A percentile compares a stretch with the other conserved stretches of the same genome.
Evolutionary conservation across 1,140 invertebrate genomes (phyloP).

Genomic region (Ganaspis sp.): DNA sequence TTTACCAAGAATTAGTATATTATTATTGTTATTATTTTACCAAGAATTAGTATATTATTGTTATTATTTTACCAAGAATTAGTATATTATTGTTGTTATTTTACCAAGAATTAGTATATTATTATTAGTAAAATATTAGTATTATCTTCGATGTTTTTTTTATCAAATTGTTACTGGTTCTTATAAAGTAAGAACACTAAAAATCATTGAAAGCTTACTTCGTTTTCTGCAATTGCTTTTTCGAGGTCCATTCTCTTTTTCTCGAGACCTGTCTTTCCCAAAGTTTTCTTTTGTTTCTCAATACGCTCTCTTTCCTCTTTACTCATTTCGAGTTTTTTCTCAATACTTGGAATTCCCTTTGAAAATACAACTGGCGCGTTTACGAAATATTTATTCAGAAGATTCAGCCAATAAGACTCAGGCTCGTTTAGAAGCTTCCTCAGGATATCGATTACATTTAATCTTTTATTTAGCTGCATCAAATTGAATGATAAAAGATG

Average conservation of each 20-base stretch:
- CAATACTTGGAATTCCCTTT: constrained; percentile 78
- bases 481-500: constrained; percentile 39
- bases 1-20: too few relatives aligned
- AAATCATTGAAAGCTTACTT: constrained; percentile 74
- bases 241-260: constrained; percentile 80
- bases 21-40: too few relatives aligned
- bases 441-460: constrained; percentile 84
- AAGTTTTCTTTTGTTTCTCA: constrained; percentile 78
- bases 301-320: constrained; percentile 83
- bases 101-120: too few relatives aligned
- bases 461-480: constrained; percentile 82
- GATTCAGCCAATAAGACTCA: constrained; percentile 82
- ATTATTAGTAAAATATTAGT: too few relatives aligned
- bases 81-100: too few relatives aligned
- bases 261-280: constrained; percentile 84
- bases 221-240: constrained; percentile 85
- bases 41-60: too few relatives aligned
- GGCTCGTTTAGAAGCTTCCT: constrained; percentile 81
- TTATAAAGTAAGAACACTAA: too few relatives aligned
- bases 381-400: constrained; percentile 85
- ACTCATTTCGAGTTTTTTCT: constrained; percentile 79
- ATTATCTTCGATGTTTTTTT: too few relatives aligned
- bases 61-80: too few relatives aligned
- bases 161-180: too few relatives aligned
- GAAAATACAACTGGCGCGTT: constrained; percentile 77